Conservation (phyloP, 2,797 vertebrate species). For the Thalassophryne amazonica region DNA sequence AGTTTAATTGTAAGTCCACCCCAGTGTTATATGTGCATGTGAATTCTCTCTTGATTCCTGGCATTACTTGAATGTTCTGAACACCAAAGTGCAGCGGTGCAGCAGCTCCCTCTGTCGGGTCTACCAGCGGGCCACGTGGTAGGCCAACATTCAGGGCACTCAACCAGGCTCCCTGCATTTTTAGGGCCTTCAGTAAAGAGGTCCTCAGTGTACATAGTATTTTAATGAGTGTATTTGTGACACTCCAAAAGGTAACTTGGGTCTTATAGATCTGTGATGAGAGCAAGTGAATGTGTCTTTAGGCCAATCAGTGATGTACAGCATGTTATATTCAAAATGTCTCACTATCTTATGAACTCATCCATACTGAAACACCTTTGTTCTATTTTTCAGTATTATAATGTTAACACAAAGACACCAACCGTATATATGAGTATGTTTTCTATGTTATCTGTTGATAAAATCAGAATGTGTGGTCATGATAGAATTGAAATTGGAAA, state of each 20-base stretch:
- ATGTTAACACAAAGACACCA: slow-evolving; percentile 22
- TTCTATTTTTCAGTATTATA: slow-evolving; percentile 14
- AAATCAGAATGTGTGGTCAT: slow-evolving; percentile 20
- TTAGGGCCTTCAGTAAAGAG: slow-evolving; percentile 42
- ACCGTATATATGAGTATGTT: slow-evolving; percentile 38
- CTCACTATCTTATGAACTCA: slow-evolving; percentile 17
- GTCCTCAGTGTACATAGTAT: slow-evolving; percentile 76
- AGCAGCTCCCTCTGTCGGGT: slow-evolving; percentile 43
- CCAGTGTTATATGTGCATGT: slow-evolving; percentile 42
- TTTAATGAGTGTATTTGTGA: slow-evolving; percentile 77
- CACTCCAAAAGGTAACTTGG: slow-evolving; percentile 76
- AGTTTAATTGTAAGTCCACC: slow-evolving; percentile 33
- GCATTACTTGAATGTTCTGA: slow-evolving; percentile 89
- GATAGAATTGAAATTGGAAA: slow-evolving; percentile 8
- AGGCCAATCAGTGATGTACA: slow-evolving; percentile 25
- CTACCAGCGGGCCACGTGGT: slow-evolving; percentile 39
- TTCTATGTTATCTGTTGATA: slow-evolving; percentile 23
- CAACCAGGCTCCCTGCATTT: slow-evolving; percentile 25
- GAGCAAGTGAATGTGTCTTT: slow-evolving; percentile 31
- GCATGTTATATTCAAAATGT: slow-evolving; percentile 23
- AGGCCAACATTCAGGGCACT: slow-evolving; percentile 50
- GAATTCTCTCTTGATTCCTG: slow-evolving; percentile 82
- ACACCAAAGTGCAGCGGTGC: slow-evolving; percentile 62
- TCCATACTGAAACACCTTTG: slow-evolving; percentile 9
- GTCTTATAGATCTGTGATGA: slow-evolving; percentile 81